Base-by-base conservation (phyloP, 2,113 vertebrate species). In the Megaceryle maxima region DNA sequence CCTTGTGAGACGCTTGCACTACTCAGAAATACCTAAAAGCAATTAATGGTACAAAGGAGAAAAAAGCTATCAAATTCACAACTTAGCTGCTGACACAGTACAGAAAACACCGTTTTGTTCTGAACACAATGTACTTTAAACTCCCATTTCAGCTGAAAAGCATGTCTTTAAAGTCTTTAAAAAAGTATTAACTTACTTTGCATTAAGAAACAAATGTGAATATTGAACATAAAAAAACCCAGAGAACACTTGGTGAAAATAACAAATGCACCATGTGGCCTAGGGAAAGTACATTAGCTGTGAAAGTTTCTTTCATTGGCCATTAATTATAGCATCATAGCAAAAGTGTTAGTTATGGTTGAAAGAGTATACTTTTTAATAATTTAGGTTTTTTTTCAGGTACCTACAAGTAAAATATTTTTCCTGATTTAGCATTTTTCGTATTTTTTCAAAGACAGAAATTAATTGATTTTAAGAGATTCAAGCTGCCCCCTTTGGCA, bases 101-200 rank as follows among this genome's bases (percentile, higher is more conserved):
- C 48, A 88, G 76, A 93, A 94, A 94, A 79, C 79, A 95, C 18
- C 77, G 68, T 63, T 95, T 94, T 95, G 80, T 97, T 90, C 90
- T 70, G 57, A 95, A 77, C 50, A 93, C 63, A 93, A 88, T 87
- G 62, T 73, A 86, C 62, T 80, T 92, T 88, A 91, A 88, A 91
- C 57, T 82, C 75, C 16, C 21, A 48, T 92, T 96, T 95, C 84
- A 88, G 68, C 53, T 90, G 77, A 92, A 83, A 96, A 93, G 83
- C 50, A 62, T 13, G 28, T 83, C 90, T 92, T 93, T 64, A 91
- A 94, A 74, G 74, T 83, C 76, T 92, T 92, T 85, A 25, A 77
- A 74, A 85, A 91, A 94, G 63, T 81, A 93, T 91, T 96, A 95
- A 88, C 68, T 91, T 93, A 81, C 50, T 94, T 88, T 81, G 83